Evolutionary conservation across 2,797 vertebrate species (phyloP).

Genomic region (Tympanoctomys barrerae): DNA sequence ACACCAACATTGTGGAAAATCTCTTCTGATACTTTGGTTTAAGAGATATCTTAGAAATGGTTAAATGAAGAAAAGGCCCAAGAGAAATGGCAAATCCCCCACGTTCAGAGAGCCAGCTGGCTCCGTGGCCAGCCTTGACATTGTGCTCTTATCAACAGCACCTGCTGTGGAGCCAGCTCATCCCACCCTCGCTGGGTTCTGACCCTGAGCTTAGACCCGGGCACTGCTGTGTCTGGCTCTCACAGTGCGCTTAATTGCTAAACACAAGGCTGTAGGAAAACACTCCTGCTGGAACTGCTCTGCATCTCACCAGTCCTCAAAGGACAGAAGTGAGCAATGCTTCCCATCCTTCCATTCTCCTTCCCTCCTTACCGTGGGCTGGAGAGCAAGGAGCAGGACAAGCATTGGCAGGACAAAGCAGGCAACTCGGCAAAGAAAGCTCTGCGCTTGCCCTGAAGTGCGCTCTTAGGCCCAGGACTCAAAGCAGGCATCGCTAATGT

Average conservation of each 20-base stretch:
- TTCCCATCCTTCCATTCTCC: neutral
- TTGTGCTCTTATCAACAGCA: neutral
- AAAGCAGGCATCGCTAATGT: neutral
- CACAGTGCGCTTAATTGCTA: neutral
- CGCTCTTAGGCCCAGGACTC: rapidly evolving
- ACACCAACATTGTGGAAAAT: neutral
- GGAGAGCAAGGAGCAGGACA: neutral
- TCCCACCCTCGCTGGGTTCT: neutral
- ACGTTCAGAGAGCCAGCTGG: neutral
- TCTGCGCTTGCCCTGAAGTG: neutral
- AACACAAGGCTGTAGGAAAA: neutral
- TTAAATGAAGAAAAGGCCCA: neutral
- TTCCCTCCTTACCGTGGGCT: neutral
- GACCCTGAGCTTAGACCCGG: too few relatives aligned
- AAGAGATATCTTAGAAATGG: neutral
- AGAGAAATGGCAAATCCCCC: neutral
- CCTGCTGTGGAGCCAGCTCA: rapidly evolving
- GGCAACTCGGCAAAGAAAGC: neutral
- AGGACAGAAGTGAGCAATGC: neutral
- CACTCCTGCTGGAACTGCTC: rapidly evolving
- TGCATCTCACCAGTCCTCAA: neutral
- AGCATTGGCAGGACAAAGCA: neutral
- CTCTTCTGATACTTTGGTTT: slow-evolving; percentile 4
- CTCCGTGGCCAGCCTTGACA: rapidly evolving
- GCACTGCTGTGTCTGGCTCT: neutral